These are phyloP conservation scores for Pelusios castaneus DNA, from an alignment of 2,113 vertebrate genomes.

Conservation along the genomic window DNA sequence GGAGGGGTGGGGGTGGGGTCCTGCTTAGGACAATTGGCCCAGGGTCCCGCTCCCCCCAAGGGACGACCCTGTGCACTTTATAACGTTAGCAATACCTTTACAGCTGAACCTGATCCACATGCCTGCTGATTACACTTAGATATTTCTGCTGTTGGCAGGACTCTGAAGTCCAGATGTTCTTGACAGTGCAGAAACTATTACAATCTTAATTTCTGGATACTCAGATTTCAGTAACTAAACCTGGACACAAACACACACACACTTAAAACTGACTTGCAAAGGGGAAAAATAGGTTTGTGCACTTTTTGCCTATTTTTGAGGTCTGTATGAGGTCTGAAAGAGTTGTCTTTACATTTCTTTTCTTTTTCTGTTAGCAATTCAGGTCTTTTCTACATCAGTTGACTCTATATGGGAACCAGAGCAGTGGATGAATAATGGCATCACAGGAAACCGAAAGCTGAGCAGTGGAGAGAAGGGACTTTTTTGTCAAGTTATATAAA, in stretches of 20 bases:
- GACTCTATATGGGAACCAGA: too few species aligned
- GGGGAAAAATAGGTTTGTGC: not conserved
- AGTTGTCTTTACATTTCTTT: too few species aligned
- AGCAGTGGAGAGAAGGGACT: not conserved
- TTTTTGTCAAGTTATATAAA: not conserved
- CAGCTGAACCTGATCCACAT: not conserved
- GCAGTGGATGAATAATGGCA: not conserved
- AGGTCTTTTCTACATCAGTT: too few species aligned
- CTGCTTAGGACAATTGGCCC: too few species aligned
- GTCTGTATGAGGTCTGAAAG: not conserved
- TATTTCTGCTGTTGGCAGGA: not conserved
- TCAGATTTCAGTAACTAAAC: not conserved
- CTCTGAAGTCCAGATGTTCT: not conserved
- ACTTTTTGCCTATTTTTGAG: not conserved
- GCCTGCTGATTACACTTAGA: not conserved
- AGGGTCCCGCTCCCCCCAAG: too few species aligned
- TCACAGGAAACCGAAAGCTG: not conserved
- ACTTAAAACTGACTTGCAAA: not conserved
- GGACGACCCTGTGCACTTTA: too few species aligned
- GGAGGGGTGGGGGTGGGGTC: too few species aligned
- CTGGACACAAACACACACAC: not conserved
- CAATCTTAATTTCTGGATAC: not conserved
- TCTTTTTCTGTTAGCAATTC: too few species aligned
- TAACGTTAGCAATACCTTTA: not conserved
- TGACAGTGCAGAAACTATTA: not conserved